Base-by-base conservation (phyloP, 2,113 vertebrate genomes). In the Microtus ochrogaster region DNA sequence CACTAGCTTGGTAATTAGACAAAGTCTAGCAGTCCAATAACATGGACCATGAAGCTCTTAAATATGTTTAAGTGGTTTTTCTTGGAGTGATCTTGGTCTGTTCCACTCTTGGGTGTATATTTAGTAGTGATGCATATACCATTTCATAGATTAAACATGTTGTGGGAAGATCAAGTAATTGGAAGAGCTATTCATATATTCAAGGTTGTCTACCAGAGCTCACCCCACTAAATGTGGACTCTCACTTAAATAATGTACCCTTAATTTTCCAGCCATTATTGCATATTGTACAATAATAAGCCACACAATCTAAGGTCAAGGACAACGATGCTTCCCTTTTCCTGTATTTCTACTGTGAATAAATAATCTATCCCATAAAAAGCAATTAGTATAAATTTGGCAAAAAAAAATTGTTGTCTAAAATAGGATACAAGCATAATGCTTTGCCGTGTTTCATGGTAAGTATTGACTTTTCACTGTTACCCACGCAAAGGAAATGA, bases 391-490 rank as follows among this genome's bases (percentile, higher is more conserved):
- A 72, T 49, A 88, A 58, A 58, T 65, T 17, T 24, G 33, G 10
- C 58, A 58, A 21, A 85, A 77, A n/a, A 68, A 58, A 58, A 65
- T 55, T 82, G 65, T 49, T 70, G 47, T 73, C n/a, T 17, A 91
- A 93, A 94, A 47, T 36, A 81, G 7, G 74, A 84, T 14, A 84
- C 9, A 90, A 77, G 90, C 6, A 12, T n/a, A 73, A 68, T 30
- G 13, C 36, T 95, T 85, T 90, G 44, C 2, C 30, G 22, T 26
- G 87, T 94, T 87, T 73, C 52, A 86, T n/a, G 44, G 85, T 92
- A 73, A 10, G 26, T 9, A 79, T 76, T 16, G 12, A 36, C 5
- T 77, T 94, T 77, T 66, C 70, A 88, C 89, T 66, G 30, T 24
- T 68, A 88, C 33, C 47, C 41, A 41, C 24, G 22, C 5, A 89